Evolutionary conservation across 2,888 invertebrate genomes (phyloP).

Genomic region (Patella ulyssiponensis): DNA sequence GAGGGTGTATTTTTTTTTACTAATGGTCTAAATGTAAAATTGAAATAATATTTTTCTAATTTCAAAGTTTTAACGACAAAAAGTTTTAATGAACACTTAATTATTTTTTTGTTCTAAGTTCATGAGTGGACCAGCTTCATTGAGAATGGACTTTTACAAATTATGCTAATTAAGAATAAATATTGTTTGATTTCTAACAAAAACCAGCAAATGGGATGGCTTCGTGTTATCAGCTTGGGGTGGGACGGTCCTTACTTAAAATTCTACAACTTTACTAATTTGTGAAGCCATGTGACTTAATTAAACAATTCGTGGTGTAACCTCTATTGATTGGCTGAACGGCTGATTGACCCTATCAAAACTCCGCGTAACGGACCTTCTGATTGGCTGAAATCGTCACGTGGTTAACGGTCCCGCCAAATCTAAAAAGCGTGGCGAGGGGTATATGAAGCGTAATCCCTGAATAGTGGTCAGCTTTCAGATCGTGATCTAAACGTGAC

Average conservation of each 20-base stretch:
- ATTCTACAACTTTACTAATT: background rate
- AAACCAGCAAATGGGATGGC: background rate
- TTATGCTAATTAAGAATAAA: background rate
- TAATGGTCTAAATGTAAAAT: no score
- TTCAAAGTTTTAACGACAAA: no score
- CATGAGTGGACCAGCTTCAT: no score
- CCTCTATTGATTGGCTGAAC: no score
- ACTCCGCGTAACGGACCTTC: conserved; percentile 15
- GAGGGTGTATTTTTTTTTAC: no score
- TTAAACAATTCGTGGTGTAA: background rate
- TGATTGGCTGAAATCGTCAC: conserved; percentile 56
- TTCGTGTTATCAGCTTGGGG: background rate
- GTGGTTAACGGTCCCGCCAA: conserved; percentile 66
- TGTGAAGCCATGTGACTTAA: background rate
- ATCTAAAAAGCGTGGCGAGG: conserved; percentile 49
- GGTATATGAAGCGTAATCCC: conserved; percentile 10
- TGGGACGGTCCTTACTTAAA: background rate
- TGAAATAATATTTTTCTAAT: no score
- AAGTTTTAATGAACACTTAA: no score
- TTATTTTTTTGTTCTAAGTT: no score
- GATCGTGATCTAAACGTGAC: background rate
- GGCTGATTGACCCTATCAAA: no score
- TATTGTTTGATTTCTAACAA: background rate
- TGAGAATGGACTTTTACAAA: background rate
- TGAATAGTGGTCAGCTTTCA: conserved; percentile 1